phyloP scores from a whole-genome alignment of 2,888 invertebrate species.

The Andrena marginata region DNA sequence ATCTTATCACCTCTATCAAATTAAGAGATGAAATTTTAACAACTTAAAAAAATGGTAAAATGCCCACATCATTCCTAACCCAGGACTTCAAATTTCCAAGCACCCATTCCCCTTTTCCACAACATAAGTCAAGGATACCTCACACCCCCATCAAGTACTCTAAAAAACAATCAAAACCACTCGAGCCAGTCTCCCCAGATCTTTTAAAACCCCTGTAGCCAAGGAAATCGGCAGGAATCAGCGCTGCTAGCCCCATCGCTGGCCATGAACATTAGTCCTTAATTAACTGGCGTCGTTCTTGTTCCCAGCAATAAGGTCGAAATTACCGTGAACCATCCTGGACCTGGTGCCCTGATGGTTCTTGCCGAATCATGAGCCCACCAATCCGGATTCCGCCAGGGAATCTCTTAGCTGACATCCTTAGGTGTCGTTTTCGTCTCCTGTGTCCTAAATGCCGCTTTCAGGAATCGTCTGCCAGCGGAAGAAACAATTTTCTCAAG shows the following conservation, averaged over 20 bases:
- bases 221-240: background rate
- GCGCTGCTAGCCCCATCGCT: background rate
- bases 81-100: too few species aligned
- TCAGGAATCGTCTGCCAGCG: conserved; percentile 17
- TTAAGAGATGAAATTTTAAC: too few species aligned
- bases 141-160: too few species aligned
- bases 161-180: too few species aligned
- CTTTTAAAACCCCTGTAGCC: background rate
- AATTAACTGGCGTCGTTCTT: background rate
- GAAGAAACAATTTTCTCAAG: conserved; percentile 26
- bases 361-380: conserved; percentile 6
- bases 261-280: background rate
- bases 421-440: conserved; percentile 25
- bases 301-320: background rate
- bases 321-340: background rate
- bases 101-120: too few species aligned
- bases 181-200: conserved; percentile 15
- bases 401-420: conserved; percentile 20
- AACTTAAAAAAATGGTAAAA: too few species aligned
- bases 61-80: too few species aligned
- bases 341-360: conserved; percentile 1
- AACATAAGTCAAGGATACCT: too few species aligned
- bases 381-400: conserved; percentile 15
- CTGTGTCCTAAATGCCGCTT: conserved; percentile 1
- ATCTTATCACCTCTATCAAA: too few species aligned